Evolutionary conservation across 2,113 vertebrate genomes (phyloP), one percentile per base, ranked within the genome.

Genomic region (Chunga burmeisteri): DNA sequence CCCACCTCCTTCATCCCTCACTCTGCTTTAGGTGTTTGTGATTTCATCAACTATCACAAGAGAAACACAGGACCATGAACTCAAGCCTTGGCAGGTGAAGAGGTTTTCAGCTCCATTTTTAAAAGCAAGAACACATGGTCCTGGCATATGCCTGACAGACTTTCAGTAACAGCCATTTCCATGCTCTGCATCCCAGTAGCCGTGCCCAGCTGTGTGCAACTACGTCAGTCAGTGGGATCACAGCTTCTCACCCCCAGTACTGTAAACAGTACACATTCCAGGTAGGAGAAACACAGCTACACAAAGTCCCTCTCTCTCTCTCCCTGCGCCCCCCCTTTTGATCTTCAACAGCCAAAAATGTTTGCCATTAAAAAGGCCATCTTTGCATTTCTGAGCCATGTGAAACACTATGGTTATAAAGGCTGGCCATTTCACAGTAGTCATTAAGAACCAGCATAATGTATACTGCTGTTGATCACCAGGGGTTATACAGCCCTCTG

Each of bases 31-130:
- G 82, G 92, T 94, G 77, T 97, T 94, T 77, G 47, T 95, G 84
- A 95, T 93, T 96, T 95, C 78, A 91, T 86, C 86, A 93, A 9
- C 56, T 90, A 89, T 92, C 81, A 80, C 88, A 93, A 81, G 79
- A 95, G 68, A 93, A 78, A 93, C 40, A 79, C n/a, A 81, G 55
- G 73, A 80, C 55, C 56, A 63, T 78, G 79, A 94, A 94, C 89
- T 94, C 72, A 86, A 44, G 32, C 55, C 68, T 94, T 96, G 95
- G 94, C 90, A 96, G 71, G 58, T 93, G 71, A 94, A 68, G 65
- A 86, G 86, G 86, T 90, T 94, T 92, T 90, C 36, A 91, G 50
- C 30, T 93, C 46, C 42, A 49, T 88, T 94, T 94, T 94, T 55
- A 91, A 96, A 96, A 88, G 46, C 67, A 90, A 89, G 85, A 44